Evolutionary conservation across 1,140 invertebrate species (phyloP), one percentile per base, ranked within the genome.

Genomic region (Diorhabda carinulata): DNA sequence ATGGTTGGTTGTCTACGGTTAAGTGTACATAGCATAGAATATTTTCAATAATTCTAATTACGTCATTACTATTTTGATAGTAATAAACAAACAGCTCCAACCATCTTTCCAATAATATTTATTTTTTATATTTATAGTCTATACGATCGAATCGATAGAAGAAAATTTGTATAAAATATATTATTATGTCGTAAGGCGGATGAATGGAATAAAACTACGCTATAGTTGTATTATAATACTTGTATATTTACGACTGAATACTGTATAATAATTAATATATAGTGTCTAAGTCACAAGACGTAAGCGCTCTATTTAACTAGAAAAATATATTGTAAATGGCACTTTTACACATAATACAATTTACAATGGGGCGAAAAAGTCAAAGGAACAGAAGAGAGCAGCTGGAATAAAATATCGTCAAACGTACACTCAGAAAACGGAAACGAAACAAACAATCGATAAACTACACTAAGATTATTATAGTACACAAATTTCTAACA

Each of bases 281-380:
- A 80, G 78, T 78, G 75, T 78, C 79, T 80, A 80, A 79, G 77
- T 80, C 78, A 80, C 79, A 77, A 78, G 78, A 80, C 78, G 77
- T 78, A 80, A 80, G 79, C 79, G 74, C 73, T 79, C 79, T 79
- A 79, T 78, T 68, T 76, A 75, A 77, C 79, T 80, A 80, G 77
- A 80, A 80, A 80, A 80, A 80, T 80, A 80, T 79, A 78, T 77
- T 78, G 74, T 80, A 76, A 74, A 80, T 80, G 79, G 79, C 79
- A 80, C 79, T 80, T 79, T 75, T 80, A 80, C 78, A 78, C 73
- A 77, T 76, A 79, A 71, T 72, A 76, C 75, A 76, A 64, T 78
- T 78, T 78, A 78, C 75, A 78, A 57, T 67, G 70, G 25, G 25
- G 25, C 25, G 64, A 69, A 63, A 64, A 61, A 60, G 66, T n/a